A percentile compares a stretch with the other conserved stretches of the same genome.
phyloP scores from a whole-genome alignment of 2,797 vertebrate genomes.

The Sebastes matsubarae region DNA sequence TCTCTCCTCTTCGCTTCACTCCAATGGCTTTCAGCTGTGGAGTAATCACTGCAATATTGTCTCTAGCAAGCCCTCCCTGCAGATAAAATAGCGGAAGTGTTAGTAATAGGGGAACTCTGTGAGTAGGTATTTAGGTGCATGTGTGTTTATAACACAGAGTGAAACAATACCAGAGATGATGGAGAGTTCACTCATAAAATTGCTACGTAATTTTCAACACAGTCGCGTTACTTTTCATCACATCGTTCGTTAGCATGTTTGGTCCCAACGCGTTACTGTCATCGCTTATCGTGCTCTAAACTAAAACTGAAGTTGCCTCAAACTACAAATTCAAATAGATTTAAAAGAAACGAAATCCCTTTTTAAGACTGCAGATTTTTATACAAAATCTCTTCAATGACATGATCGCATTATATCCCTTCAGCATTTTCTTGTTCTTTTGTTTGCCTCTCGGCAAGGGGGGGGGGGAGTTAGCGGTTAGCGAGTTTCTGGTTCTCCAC shows the following conservation, averaged over 20 bases:
- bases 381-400: not conserved
- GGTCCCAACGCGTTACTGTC: not conserved
- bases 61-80: slow-evolving; percentile 41
- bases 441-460: slow-evolving; percentile 5
- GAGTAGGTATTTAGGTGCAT: slow-evolving; percentile 33
- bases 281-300: not conserved
- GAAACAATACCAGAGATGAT: slow-evolving; percentile 23
- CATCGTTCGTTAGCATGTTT: not conserved
- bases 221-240: slow-evolving; percentile 15
- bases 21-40: slow-evolving; percentile 81
- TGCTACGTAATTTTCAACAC: not conserved
- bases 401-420: not conserved
- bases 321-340: not conserved
- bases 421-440: slow-evolving; percentile 12
- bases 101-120: slow-evolving; percentile 39
- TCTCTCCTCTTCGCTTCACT: slow-evolving; percentile 62
- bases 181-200: slow-evolving; percentile 10
- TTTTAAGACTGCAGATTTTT: not conserved
- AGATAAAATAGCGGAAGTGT: slow-evolving; percentile 58
- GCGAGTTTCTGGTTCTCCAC: slow-evolving; percentile 25
- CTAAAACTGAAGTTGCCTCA: not conserved
- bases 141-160: slow-evolving; percentile 26
- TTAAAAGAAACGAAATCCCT: not conserved
- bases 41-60: slow-evolving; percentile 75
- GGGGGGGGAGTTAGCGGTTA: not conserved